Percentiles rank a stretch among this genome's conserved stretches.
These are phyloP conservation scores for Eciton burchellii DNA, from an alignment of 1,140 invertebrate species.

Conservation along the genomic window DNA sequence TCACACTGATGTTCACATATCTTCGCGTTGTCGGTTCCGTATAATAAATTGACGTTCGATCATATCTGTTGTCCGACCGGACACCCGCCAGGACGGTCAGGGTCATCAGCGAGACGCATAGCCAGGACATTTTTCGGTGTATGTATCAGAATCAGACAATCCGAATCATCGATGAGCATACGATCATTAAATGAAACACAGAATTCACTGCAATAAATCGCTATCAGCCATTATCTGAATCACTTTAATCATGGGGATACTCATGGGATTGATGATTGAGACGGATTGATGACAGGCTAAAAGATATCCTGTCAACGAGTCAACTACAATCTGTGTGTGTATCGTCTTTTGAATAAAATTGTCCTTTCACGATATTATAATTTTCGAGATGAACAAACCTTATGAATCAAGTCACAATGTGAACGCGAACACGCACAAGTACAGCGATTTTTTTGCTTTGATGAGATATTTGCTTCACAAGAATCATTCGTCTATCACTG, in stretches of 20 bases:
- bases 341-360: background rate
- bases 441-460: background rate
- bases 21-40: constrained; percentile 78
- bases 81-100: constrained; percentile 32
- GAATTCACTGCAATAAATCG: constrained; percentile 11
- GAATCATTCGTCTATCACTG: constrained; percentile 42
- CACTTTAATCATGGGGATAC: background rate
- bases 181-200: background rate
- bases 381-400: background rate
- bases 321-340: background rate
- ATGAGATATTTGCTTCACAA: background rate
- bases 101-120: constrained; percentile 3
- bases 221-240: background rate
- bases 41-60: constrained; percentile 81
- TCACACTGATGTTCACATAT: constrained; percentile 50
- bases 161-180: background rate
- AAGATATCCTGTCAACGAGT: no score
- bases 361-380: background rate
- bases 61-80: constrained; percentile 68
- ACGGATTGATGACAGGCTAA: no score
- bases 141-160: background rate
- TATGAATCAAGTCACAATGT: background rate
- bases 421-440: background rate
- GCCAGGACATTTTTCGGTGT: constrained; percentile 44
- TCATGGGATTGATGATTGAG: background rate